A percentile compares a stretch with the other conserved stretches of the same genome.
phyloP scores from a whole-genome alignment of 1,140 invertebrate species.

The Zelostemma sp. region DNA sequence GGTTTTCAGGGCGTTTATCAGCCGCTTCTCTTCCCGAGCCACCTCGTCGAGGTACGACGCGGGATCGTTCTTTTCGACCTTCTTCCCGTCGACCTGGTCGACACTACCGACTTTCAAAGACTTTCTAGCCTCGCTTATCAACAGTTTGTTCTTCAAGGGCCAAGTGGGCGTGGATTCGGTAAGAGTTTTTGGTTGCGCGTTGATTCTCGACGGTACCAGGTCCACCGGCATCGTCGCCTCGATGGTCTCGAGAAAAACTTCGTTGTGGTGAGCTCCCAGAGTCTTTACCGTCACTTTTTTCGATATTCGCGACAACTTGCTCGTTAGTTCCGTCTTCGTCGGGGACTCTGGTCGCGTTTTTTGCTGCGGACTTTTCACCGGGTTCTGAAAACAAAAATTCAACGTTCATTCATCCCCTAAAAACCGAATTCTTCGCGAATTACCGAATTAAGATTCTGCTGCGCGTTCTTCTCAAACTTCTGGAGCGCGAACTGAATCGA shows the following conservation, averaged over 20 bases:
- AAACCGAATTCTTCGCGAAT: too few species aligned
- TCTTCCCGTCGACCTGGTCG: slow-evolving; percentile 7
- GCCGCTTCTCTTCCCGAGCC: slow-evolving; percentile 81
- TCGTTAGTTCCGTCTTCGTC: slow-evolving; percentile 43
- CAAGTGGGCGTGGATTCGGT: slow-evolving; percentile 68
- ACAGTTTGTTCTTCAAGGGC: slow-evolving; percentile 75
- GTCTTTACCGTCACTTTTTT: slow-evolving; percentile 73
- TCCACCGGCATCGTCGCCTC: slow-evolving; percentile 70
- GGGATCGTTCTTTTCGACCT: slow-evolving; percentile 42
- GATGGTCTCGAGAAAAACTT: slow-evolving; percentile 71
- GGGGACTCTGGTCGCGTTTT: slow-evolving; percentile 31
- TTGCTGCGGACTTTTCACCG: slow-evolving; percentile 13
- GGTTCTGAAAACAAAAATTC: too few species aligned
- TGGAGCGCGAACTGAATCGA: slow-evolving; percentile 79
- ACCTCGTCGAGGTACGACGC: slow-evolving; percentile 73
- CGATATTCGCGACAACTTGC: slow-evolving; percentile 72
- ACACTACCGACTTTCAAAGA: neutral
- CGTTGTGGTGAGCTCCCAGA: slow-evolving; percentile 62
- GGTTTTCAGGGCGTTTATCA: slow-evolving; percentile 83
- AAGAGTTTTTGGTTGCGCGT: slow-evolving; percentile 41
- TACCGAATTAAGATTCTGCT: slow-evolving; percentile 29
- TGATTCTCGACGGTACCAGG: slow-evolving; percentile 51
- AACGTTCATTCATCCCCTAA: too few species aligned
- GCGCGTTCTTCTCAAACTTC: slow-evolving; percentile 76
- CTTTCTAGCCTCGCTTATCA: slow-evolving; percentile 55